A percentile compares a stretch with the other conserved stretches of the same genome.
These are phyloP conservation scores for Timandra comae DNA, from an alignment of 2,888 invertebrate species.

Conservation along the genomic window DNA sequence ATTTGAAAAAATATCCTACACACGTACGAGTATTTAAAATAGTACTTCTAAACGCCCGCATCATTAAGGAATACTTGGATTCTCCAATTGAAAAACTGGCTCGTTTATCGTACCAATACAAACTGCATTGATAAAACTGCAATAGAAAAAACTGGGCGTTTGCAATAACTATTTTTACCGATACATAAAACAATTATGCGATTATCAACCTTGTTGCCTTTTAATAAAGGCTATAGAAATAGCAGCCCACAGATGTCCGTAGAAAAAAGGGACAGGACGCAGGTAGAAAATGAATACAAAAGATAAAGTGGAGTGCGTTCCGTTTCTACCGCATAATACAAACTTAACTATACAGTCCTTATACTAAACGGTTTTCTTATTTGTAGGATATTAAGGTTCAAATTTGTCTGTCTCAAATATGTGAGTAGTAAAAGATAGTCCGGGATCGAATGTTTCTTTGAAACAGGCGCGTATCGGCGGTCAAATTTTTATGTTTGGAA, in stretches of 20 bases:
- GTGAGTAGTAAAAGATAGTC: conserved; percentile 21
- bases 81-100: neutral
- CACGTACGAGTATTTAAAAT: no score
- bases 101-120: no score
- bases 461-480: conserved; percentile 47
- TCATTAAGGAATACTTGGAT: conserved; percentile 2
- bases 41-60: no score
- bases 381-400: conserved; percentile 23
- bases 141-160: conserved; percentile 28
- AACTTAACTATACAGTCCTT: conserved; percentile 1
- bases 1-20: no score
- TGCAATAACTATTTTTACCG: conserved; percentile 33
- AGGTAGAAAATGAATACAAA: conserved; percentile 70
- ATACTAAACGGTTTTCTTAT: conserved; percentile 14
- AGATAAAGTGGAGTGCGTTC: conserved; percentile 45
- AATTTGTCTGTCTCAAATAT: conserved; percentile 20
- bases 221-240: conserved; percentile 19
- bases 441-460: conserved; percentile 48
- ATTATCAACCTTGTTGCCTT: conserved; percentile 26
- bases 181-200: conserved; percentile 10
- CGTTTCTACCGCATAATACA: conserved; percentile 18
- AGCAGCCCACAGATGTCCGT: conserved; percentile 35
- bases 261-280: conserved; percentile 61
- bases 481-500: conserved; percentile 61
- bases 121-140: conserved; percentile 25